Evolutionary conservation across 2,888 invertebrate genomes (phyloP).

Genomic region (Leptarthrus brevirostris): DNA sequence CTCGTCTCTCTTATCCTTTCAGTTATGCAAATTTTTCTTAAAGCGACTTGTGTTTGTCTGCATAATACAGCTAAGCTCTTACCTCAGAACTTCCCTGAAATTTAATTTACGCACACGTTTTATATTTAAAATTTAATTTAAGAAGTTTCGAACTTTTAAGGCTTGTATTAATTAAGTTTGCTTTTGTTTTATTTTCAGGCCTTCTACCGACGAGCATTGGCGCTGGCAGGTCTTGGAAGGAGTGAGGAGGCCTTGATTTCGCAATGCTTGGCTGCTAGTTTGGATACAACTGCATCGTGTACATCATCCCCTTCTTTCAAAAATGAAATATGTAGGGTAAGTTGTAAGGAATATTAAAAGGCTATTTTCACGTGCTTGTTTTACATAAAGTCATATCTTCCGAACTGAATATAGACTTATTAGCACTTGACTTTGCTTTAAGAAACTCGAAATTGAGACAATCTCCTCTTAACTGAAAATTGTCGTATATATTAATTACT

Average conservation of each 20-base stretch:
- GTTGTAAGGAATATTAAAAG: not conserved
- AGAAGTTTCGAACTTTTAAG: not conserved
- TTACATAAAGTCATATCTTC: no score
- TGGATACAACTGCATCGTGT: slow-evolving; percentile 66
- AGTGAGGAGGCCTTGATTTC: slow-evolving; percentile 70
- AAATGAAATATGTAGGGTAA: slow-evolving; percentile 67
- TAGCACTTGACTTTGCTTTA: no score
- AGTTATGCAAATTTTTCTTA: not conserved
- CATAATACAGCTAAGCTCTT: no score
- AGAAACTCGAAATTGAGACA: no score
- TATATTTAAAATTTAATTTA: slow-evolving; percentile 16
- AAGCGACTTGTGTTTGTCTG: no score
- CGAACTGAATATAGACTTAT: no score
- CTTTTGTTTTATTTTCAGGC: slow-evolving; percentile 67
- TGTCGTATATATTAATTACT: no score
- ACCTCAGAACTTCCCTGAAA: not conserved
- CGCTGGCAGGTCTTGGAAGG: slow-evolving; percentile 68
- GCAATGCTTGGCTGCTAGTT: slow-evolving; percentile 69
- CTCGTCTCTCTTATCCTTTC: not conserved
- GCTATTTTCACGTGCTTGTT: no score
- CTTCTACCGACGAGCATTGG: slow-evolving; percentile 69
- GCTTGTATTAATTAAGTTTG: slow-evolving; percentile 3
- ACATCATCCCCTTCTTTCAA: slow-evolving; percentile 64
- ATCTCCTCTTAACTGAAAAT: no score
- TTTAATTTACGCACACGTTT: slow-evolving; percentile 12